A percentile compares a stretch with the other conserved stretches of the same genome.
Evolutionary conservation across 2,113 vertebrate species (phyloP).

Genomic region (Leucopsar rothschildi): DNA sequence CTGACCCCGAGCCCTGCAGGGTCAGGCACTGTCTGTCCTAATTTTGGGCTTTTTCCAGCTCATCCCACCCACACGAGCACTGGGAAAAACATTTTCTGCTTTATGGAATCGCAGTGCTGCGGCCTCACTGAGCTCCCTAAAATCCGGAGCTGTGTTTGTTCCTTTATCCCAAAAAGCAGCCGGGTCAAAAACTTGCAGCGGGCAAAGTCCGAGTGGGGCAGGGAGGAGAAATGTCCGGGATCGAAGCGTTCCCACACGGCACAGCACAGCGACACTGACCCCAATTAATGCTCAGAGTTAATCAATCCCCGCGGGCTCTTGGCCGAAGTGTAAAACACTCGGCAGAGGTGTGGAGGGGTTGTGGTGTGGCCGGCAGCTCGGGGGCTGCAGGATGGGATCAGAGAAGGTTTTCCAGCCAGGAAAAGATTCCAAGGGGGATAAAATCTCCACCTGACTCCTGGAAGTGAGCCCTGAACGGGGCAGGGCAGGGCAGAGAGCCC

Average conservation of each 20-base stretch:
- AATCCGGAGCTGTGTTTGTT: accelerated
- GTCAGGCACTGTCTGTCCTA: accelerated
- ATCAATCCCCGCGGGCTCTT: not conserved
- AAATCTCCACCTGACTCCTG: not conserved
- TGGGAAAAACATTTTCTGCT: not conserved
- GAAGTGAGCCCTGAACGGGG: not conserved
- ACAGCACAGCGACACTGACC: not conserved
- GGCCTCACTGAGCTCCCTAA: not conserved
- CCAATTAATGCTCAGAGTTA: not conserved
- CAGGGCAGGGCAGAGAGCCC: not conserved
- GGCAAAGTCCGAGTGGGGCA: not conserved
- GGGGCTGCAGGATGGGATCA: not conserved
- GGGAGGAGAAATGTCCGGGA: not conserved
- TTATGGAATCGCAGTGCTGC: accelerated
- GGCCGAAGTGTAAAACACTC: not conserved
- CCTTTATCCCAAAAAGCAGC: not conserved
- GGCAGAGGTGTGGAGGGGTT: accelerated
- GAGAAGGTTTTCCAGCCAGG: accelerated
- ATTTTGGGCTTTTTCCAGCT: not conserved
- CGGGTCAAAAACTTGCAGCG: not conserved
- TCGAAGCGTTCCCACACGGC: not conserved
- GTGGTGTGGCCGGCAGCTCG: accelerated
- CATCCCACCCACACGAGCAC: not conserved
- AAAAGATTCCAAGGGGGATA: not conserved
- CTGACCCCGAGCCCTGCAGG: accelerated